Percentiles rank a stretch among this genome's conserved stretches.
phyloP scores from a whole-genome alignment of 2,797 vertebrate genomes.

The Pagetopsis macropterus region DNA sequence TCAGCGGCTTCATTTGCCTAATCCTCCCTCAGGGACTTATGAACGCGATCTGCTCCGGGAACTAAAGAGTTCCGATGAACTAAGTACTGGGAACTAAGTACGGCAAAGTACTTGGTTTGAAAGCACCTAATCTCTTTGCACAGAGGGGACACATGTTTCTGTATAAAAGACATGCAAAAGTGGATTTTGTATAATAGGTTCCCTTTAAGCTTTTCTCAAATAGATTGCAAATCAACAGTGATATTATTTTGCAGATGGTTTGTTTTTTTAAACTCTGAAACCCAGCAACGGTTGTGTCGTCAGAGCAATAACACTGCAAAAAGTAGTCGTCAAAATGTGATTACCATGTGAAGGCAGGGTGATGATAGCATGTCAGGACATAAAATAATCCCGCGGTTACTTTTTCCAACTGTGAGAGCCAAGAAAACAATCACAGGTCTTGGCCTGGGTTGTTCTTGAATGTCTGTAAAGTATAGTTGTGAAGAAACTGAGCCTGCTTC shows the following conservation, averaged over 20 bases:
- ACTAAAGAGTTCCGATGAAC: too few relatives aligned
- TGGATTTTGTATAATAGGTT: too few relatives aligned
- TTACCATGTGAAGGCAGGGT: conserved; percentile 40
- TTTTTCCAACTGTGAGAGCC: conserved; percentile 48
- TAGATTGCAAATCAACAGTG: conserved; percentile 19
- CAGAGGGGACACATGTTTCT: too few relatives aligned
- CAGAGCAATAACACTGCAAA: conserved; percentile 43
- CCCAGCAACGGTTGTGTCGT: conserved; percentile 28
- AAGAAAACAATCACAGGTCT: conserved; percentile 62
- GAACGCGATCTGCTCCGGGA: too few relatives aligned
- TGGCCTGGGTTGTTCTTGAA: conserved; percentile 38
- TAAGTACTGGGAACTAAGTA: too few relatives aligned
- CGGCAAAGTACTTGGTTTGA: too few relatives aligned
- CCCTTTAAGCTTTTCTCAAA: conserved; percentile 32
- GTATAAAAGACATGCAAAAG: too few relatives aligned
- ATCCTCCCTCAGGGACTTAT: too few relatives aligned
- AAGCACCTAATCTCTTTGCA: too few relatives aligned
- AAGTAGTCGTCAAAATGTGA: conserved; percentile 57
- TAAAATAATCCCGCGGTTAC: conserved; percentile 38
- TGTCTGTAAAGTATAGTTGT: conserved; percentile 25
- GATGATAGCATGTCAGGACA: conserved; percentile 60
- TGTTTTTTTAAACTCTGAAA: conserved; percentile 39
- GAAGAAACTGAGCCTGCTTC: conserved; percentile 36
- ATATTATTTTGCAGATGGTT: conserved; percentile 59
- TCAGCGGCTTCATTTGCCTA: too few relatives aligned